Evolutionary conservation across 1,140 invertebrate genomes (phyloP).

Genomic region (Forficula auricularia): DNA sequence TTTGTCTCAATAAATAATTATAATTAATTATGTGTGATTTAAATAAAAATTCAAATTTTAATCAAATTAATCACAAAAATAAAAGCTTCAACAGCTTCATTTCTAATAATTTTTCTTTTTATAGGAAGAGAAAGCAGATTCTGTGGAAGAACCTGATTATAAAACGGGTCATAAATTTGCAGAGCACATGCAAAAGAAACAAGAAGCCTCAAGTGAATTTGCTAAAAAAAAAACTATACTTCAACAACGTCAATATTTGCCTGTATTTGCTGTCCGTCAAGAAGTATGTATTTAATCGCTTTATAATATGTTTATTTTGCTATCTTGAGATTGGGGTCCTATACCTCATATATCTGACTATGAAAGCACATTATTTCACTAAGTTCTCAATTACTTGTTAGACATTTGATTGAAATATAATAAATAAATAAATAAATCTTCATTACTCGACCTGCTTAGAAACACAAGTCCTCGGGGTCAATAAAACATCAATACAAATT

Average conservation of each 20-base stretch:
- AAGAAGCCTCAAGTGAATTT: constrained; percentile 71
- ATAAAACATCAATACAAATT: no score
- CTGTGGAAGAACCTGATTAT: constrained; percentile 51
- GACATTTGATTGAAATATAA: not conserved
- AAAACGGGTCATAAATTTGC: constrained; percentile 90
- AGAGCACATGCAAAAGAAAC: constrained; percentile 65
- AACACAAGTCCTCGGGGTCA: no score
- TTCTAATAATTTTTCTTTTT: no score
- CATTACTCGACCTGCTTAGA: no score
- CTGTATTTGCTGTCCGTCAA: constrained; percentile 89
- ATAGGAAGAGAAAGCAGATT: constrained; percentile 33
- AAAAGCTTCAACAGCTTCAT: no score
- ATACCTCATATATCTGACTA: no score
- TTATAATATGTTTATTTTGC: constrained; percentile 4
- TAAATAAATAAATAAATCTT: no score
- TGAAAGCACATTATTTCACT: not conserved
- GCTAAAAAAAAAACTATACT: constrained; percentile 68
- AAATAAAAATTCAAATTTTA: no score
- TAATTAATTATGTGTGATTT: no score
- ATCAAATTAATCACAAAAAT: no score
- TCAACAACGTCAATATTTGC: constrained; percentile 81
- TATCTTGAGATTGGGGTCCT: not conserved
- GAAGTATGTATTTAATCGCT: constrained; percentile 38
- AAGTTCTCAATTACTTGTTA: not conserved
- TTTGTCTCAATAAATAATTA: no score